phyloP scores from a whole-genome alignment of 2,113 vertebrate species.

The Cryptomyrus ogoouensis region DNA sequence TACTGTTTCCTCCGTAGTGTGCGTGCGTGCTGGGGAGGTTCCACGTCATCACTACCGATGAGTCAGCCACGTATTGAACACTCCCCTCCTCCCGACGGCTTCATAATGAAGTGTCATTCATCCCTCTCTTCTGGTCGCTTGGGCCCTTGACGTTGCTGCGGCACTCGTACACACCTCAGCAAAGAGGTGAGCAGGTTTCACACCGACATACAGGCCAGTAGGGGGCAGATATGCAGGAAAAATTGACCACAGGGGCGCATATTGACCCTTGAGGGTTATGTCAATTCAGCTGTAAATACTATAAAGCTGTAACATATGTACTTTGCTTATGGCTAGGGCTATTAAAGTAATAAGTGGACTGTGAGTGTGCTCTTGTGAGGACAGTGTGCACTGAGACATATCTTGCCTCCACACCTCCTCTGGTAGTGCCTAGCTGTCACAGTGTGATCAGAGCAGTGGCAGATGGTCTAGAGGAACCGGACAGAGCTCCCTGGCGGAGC shows the following conservation, averaged over 20 bases:
- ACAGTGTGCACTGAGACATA: slow-evolving; percentile 17
- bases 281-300: neutral
- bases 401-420: slow-evolving; percentile 39
- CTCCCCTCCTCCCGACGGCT: neutral
- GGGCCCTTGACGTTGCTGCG: neutral
- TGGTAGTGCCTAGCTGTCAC: slow-evolving; percentile 44
- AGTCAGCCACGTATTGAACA: neutral
- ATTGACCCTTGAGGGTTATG: neutral
- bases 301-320: neutral
- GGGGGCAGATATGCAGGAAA: too few species aligned
- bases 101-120: neutral
- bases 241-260: neutral
- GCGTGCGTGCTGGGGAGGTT: neutral
- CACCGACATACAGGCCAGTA: neutral
- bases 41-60: neutral
- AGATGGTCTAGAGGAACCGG: slow-evolving; percentile 59
- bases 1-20: neutral
- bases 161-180: neutral
- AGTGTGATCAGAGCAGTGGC: slow-evolving; percentile 47
- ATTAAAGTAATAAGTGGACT: neutral
- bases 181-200: neutral
- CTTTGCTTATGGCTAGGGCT: neutral
- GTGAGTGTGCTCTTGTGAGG: neutral
- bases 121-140: neutral
- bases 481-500: slow-evolving; percentile 44